A percentile compares a stretch with the other conserved stretches of the same genome.
phyloP scores from a whole-genome alignment of 2,113 vertebrate species.

The Mellivora capensis region DNA sequence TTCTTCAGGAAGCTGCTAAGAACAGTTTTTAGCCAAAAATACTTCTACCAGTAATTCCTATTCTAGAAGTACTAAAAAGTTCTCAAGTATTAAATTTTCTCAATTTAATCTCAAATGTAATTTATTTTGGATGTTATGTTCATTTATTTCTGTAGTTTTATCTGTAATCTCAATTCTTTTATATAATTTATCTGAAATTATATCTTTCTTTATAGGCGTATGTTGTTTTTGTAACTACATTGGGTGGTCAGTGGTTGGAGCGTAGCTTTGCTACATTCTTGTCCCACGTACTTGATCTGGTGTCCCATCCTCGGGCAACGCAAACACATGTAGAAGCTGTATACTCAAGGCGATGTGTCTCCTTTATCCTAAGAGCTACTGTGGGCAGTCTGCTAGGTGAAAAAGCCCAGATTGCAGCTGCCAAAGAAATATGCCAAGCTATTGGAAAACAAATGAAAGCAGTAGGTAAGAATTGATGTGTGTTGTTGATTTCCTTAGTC shows the following conservation, averaged over 20 bases:
- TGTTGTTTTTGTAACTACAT: constrained; percentile 95
- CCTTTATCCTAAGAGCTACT: constrained; percentile 96
- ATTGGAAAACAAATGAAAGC: constrained; percentile 99
- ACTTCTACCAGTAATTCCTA: not conserved
- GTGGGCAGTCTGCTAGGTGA: constrained; percentile 95
- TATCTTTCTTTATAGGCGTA: constrained; percentile 89
- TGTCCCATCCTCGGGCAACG: constrained; percentile 96
- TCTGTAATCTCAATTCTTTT: not conserved
- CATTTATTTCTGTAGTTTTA: not conserved
- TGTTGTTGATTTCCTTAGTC: not conserved
- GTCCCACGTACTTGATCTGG: constrained; percentile 95
- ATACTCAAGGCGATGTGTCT: constrained; percentile 97
- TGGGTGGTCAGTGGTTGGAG: constrained; percentile 98
- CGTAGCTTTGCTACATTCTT: constrained; percentile 96
- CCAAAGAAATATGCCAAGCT: constrained; percentile 98
- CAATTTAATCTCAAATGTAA: not conserved
- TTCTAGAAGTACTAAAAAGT: not conserved
- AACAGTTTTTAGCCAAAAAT: not conserved
- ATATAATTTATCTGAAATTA: not conserved
- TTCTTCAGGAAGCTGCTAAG: not conserved
- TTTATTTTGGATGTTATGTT: not conserved
- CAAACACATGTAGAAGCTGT: constrained; percentile 98
- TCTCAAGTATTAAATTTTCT: constrained; percentile 23
- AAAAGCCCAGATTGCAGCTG: constrained; percentile 98
- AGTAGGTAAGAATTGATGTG: constrained; percentile 90